Evolutionary conservation across 2,888 invertebrate genomes (phyloP).

Genomic region (Drosophila infuscata): DNA sequence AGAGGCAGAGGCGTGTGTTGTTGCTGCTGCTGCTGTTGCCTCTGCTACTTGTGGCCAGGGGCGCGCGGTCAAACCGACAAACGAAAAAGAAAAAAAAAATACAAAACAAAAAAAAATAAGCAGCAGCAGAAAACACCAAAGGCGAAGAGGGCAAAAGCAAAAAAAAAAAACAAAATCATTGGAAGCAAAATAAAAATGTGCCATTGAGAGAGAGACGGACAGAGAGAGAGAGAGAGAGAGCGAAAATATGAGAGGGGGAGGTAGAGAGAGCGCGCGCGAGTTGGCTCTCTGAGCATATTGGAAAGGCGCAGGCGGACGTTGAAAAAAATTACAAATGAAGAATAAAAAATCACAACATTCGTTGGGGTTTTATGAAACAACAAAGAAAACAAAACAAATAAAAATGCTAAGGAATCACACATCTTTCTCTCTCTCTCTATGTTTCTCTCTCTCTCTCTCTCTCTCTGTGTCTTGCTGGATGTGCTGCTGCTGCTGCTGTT

Average conservation of each 20-base stretch:
- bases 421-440: conserved; percentile 13
- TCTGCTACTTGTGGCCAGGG: conserved; percentile 71
- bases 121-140: conserved; percentile 27
- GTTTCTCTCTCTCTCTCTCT: not conserved
- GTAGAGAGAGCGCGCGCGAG: conserved; percentile 30
- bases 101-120: conserved; percentile 28
- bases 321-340: conserved; percentile 40
- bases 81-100: conserved; percentile 35
- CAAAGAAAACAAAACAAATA: conserved; percentile 26
- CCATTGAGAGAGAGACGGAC: conserved; percentile 24
- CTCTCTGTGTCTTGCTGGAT: not conserved
- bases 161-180: conserved; percentile 40
- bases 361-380: conserved; percentile 38
- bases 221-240: not conserved
- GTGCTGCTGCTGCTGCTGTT: conserved; percentile 13
- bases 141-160: conserved; percentile 48
- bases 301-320: conserved; percentile 62
- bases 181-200: conserved; percentile 70
- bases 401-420: conserved; percentile 52
- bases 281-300: conserved; percentile 54
- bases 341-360: conserved; percentile 24
- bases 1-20: conserved; percentile 51
- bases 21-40: conserved; percentile 33
- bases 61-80: conserved; percentile 67
- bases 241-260: not conserved